Conservation (phyloP, 2,888 invertebrate species). For the Strigamia transsilvanica region DNA sequence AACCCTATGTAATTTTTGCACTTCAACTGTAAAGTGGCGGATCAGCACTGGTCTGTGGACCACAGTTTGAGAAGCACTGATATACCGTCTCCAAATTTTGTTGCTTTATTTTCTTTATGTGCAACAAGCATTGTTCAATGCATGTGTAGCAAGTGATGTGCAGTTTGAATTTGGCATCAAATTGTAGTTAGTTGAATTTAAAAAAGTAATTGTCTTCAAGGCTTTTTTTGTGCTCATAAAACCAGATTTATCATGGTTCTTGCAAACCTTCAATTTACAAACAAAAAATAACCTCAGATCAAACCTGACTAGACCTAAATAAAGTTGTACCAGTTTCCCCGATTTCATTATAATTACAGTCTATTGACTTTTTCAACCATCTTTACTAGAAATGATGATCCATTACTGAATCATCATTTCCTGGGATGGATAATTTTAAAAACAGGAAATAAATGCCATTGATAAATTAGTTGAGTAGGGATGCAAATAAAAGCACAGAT, state of each 20-base stretch:
- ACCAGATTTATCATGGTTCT: background rate
- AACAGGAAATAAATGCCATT: background rate
- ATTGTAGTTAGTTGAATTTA: too few species aligned
- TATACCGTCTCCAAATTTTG: too few species aligned
- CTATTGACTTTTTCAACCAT: background rate
- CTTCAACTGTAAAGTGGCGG: too few species aligned
- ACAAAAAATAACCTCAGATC: background rate
- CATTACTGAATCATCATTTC: slow-evolving; percentile 9
- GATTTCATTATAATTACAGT: background rate
- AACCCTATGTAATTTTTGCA: too few species aligned
- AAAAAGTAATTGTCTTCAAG: background rate
- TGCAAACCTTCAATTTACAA: background rate
- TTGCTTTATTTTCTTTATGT: too few species aligned
- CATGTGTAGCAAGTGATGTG: too few species aligned
- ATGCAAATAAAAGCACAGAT: background rate
- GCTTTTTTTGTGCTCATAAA: background rate
- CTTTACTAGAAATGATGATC: slow-evolving; percentile 7
- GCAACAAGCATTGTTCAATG: too few species aligned
- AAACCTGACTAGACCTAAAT: background rate
- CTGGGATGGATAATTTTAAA: background rate
- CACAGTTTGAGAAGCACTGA: too few species aligned
- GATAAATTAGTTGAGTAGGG: background rate
- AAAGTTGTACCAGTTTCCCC: too few species aligned
- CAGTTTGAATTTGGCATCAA: too few species aligned
- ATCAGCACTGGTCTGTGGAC: too few species aligned